Evolutionary conservation across 2,113 vertebrate species (phyloP), one percentile per base, ranked within the genome.

Genomic region (Origma solitaria): DNA sequence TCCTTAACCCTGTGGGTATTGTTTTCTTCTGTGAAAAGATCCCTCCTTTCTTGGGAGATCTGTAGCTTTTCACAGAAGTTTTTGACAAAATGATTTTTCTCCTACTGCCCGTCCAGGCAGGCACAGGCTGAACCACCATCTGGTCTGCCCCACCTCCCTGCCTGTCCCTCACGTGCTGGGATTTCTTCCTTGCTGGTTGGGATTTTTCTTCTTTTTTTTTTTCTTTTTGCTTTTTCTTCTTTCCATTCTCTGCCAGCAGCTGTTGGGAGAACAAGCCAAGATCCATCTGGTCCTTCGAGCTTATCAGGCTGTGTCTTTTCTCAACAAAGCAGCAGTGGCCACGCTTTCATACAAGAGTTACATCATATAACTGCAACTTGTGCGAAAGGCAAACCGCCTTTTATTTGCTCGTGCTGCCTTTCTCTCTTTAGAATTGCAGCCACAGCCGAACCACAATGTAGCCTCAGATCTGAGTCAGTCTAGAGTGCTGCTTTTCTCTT

Each of bases 341-440:
- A 3, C 0, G 25, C 88, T 90, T 78, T 94, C 72, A 86, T 79
- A 76, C 88, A 62, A 80, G 92, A 96, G 91, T 88, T 91, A 70
- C 93, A 94, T 94, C 96, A 94, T 94, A 40, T 91, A 96, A 75
- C 75, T 92, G 90, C 82, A 72, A 94, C 93, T 97, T 91, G 70
- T 91, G 81, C 42, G 2, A 89, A 96, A 96, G 96, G 90, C 91
- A 96, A 95, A 94, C 82, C 42, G 61, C 24, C 56, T 37, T 88
- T 97, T 82, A 75, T 77, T 89, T 14, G 16, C 91, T 85, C 90
- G 68, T 30, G 37, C 80, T 82, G 89, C 92, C 83, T 92, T 93
- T 95, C 94, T 97, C 92, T 61, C 92, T 96, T 96, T 84, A 96
- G 90, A 75, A 90, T 80, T 86, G 79, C 57, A 33, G 75, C 71